phyloP scores from a whole-genome alignment of 2,797 vertebrate species.

The Pseudochromis fuscus region DNA sequence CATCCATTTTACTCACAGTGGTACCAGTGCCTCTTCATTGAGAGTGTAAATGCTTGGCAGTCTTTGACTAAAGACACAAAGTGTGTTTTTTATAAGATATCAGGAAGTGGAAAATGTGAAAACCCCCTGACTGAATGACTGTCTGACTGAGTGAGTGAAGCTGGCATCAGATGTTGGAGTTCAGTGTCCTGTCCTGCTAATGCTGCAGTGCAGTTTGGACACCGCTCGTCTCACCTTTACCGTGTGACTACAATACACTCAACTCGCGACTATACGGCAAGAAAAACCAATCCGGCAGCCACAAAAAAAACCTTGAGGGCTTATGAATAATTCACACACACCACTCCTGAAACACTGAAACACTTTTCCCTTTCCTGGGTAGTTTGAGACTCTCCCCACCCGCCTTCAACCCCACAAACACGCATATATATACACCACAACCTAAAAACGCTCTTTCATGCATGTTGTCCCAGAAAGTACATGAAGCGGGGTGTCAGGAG shows the following conservation, averaged over 20 bases:
- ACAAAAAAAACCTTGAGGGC: slow-evolving; percentile 65
- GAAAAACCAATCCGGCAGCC: slow-evolving; percentile 52
- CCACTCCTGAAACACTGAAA: slow-evolving; percentile 73
- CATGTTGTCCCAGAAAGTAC: slow-evolving; percentile 60
- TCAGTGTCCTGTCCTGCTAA: not conserved
- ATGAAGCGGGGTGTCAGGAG: slow-evolving; percentile 31
- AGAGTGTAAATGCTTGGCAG: too few species aligned
- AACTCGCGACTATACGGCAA: slow-evolving; percentile 23
- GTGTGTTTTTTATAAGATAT: too few species aligned
- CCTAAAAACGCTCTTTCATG: slow-evolving; percentile 38
- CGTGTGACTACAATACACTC: slow-evolving; percentile 44
- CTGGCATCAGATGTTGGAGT: slow-evolving; percentile 1
- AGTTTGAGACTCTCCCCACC: slow-evolving; percentile 31
- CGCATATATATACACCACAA: slow-evolving; percentile 5
- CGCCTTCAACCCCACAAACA: slow-evolving; percentile 31
- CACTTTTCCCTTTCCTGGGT: slow-evolving; percentile 68
- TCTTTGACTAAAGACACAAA: too few species aligned
- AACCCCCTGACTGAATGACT: too few species aligned
- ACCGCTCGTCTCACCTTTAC: slow-evolving; percentile 53
- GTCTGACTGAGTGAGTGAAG: too few species aligned
- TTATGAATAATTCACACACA: slow-evolving; percentile 82
- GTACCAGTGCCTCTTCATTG: too few species aligned
- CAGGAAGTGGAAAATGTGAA: too few species aligned
- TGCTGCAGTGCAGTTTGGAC: slow-evolving; percentile 49
- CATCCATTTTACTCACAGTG: too few species aligned